Conservation (phyloP, 2,113 vertebrate species). For the Ciconia stormi region DNA sequence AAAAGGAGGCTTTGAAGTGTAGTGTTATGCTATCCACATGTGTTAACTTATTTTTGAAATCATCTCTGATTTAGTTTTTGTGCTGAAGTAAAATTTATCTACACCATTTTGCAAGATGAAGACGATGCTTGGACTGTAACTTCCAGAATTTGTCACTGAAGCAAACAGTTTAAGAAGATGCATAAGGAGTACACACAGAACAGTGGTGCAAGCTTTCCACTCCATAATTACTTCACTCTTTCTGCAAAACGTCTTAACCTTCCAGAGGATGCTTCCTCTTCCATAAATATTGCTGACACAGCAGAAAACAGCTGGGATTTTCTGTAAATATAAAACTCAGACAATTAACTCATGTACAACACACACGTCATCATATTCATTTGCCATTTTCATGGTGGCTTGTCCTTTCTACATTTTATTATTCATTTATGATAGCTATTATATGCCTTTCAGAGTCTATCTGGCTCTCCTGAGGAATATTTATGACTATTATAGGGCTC, state of each 20-base stretch:
- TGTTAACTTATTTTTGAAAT: neutral
- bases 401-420: conserved; percentile 82
- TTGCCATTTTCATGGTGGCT: conserved; percentile 80
- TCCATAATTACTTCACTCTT: neutral
- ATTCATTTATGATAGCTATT: conserved; percentile 85
- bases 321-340: conserved; percentile 76
- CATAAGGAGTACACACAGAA: neutral
- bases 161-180: neutral
- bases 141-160: neutral
- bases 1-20: neutral
- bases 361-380: conserved; percentile 76
- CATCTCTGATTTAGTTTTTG: neutral
- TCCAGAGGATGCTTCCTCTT: neutral
- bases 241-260: conserved; percentile 2
- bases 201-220: neutral
- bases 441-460: conserved; percentile 78
- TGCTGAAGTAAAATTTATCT: neutral
- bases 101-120: neutral
- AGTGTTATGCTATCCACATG: neutral
- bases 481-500: conserved; percentile 79
- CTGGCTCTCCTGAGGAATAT: conserved; percentile 81
- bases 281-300: conserved; percentile 56
- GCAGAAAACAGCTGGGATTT: conserved; percentile 66
- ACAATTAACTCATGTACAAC: conserved; percentile 74
- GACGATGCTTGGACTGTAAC: neutral